Conservation (phyloP, 1,140 invertebrate species). For the Zaprionus ghesquierei region DNA sequence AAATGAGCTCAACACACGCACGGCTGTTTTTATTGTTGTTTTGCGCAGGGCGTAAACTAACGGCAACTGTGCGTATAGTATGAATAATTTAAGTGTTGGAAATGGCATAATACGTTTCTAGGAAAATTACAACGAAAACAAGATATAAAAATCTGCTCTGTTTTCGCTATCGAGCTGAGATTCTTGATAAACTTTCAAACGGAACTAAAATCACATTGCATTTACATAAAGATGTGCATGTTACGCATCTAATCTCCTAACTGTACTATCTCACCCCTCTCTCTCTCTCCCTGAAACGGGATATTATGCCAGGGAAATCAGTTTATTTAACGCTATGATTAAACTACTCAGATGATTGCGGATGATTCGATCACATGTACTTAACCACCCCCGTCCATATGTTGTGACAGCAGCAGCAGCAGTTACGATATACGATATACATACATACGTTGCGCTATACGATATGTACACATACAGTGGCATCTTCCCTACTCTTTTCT, state of each 20-base stretch:
- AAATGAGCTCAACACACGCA: slow-evolving; percentile 66
- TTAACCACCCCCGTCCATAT: not conserved
- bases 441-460: not conserved
- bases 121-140: not conserved
- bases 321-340: not conserved
- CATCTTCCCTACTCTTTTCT: not conserved
- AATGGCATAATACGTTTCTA: not conserved
- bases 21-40: slow-evolving; percentile 22
- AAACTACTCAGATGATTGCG: not conserved
- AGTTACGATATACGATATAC: not conserved
- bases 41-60: not conserved
- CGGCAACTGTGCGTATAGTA: not conserved
- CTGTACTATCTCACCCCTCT: not conserved
- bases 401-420: not conserved
- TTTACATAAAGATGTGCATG: not conserved
- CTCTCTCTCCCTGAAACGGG: not conserved
- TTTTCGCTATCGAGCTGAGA: not conserved
- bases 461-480: not conserved
- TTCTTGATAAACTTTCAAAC: not conserved
- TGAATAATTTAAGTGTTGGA: not conserved
- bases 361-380: not conserved
- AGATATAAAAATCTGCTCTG: not conserved
- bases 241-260: not conserved
- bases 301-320: not conserved
- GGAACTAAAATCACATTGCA: not conserved